phyloP scores from a whole-genome alignment of 2,888 invertebrate species.

The Amblyjoppa proteus region DNA sequence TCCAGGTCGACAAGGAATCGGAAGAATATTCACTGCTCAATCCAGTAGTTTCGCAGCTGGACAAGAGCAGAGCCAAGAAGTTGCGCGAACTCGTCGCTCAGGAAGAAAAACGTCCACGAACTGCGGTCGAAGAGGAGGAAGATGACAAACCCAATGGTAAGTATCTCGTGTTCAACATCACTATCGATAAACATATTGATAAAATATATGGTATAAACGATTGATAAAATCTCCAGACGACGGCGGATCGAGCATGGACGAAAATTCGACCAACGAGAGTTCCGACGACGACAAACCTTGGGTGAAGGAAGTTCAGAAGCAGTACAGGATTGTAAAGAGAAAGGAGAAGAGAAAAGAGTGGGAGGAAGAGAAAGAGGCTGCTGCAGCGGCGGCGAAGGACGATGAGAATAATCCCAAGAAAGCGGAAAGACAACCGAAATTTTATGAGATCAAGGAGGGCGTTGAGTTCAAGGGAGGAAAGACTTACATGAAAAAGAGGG shows the following conservation, averaged over 20 bases:
- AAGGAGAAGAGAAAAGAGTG: constrained; percentile 84
- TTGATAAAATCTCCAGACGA: constrained; percentile 66
- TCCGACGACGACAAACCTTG: constrained; percentile 94
- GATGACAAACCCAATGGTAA: constrained; percentile 86
- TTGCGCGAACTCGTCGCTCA: constrained; percentile 81
- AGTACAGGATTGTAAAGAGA: constrained; percentile 89
- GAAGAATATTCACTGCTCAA: constrained; percentile 95
- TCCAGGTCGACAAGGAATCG: constrained; percentile 94
- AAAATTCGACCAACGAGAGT: constrained; percentile 84
- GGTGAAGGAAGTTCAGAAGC: constrained; percentile 92
- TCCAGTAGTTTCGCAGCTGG: constrained; percentile 94
- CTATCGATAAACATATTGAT: not conserved
- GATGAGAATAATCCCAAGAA: constrained; percentile 73
- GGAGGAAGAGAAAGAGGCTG: constrained; percentile 75
- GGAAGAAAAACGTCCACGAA: constrained; percentile 84
- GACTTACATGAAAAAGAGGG: constrained; percentile 84
- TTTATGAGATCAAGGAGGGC: constrained; percentile 88
- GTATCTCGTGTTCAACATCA: constrained; percentile 54
- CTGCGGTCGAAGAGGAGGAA: constrained; percentile 79
- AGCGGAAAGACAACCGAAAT: constrained; percentile 84
- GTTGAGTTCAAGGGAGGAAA: constrained; percentile 87
- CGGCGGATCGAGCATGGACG: constrained; percentile 78
- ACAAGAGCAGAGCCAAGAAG: constrained; percentile 89
- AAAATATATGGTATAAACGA: not conserved
- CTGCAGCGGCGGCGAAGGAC: constrained; percentile 70